Conservation (phyloP, 1,140 invertebrate genomes). For the Chelonus insularis region DNA sequence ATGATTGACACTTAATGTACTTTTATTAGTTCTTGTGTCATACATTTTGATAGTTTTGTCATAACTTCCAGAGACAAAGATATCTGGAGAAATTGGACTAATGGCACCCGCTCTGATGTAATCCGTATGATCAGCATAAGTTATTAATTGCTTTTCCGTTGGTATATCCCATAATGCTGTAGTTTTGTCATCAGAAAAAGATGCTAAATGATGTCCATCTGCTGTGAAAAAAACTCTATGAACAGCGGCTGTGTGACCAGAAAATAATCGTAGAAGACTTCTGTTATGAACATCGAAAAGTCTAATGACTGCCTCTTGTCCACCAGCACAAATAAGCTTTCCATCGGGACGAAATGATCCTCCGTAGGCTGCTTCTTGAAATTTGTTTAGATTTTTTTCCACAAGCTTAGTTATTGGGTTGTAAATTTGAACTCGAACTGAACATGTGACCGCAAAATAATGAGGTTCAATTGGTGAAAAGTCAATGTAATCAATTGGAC, state of each 20-base stretch:
- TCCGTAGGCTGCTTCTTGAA: conserved; percentile 84
- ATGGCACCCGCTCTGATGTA: conserved; percentile 81
- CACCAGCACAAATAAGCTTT: conserved; percentile 79
- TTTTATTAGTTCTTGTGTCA: conserved; percentile 77
- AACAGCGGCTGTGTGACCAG: conserved; percentile 65
- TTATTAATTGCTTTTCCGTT: conserved; percentile 71
- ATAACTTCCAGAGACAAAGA: conserved; percentile 88
- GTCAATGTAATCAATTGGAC: conserved; percentile 86
- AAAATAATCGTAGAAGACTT: conserved; percentile 69
- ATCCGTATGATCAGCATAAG: conserved; percentile 77
- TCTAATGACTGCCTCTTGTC: conserved; percentile 84
- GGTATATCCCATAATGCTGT: conserved; percentile 88
- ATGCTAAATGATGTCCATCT: conserved; percentile 78
- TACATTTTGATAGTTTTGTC: conserved; percentile 90
- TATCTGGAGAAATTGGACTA: conserved; percentile 75
- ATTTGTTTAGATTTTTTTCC: conserved; percentile 82
- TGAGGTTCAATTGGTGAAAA: conserved; percentile 85
- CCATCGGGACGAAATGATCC: conserved; percentile 86
- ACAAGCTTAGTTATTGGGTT: conserved; percentile 85
- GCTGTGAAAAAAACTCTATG: conserved; percentile 83
- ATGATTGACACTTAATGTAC: conserved; percentile 80
- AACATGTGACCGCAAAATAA: conserved; percentile 89
- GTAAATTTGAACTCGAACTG: conserved; percentile 89
- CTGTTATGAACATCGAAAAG: conserved; percentile 86
- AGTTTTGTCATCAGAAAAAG: conserved; percentile 94